Percentiles rank a stretch among this genome's conserved stretches.
Conservation (phyloP, 1,140 invertebrate genomes). For the Atta texana region DNA sequence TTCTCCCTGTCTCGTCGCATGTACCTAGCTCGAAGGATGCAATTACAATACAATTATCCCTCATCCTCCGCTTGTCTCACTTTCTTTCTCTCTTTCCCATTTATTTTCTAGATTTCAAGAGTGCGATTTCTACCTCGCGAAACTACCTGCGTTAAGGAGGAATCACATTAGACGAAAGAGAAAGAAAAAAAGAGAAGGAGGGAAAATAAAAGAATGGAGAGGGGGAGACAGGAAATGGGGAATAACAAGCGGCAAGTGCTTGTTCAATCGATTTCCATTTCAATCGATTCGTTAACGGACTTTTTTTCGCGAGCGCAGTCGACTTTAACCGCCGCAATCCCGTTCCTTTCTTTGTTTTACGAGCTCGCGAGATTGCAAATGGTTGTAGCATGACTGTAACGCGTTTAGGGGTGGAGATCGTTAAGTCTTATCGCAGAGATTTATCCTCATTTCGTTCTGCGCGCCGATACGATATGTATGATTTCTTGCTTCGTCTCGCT, state of each 20-base stretch:
- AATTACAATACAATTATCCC: conserved; percentile 63
- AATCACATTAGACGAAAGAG: conserved; percentile 10
- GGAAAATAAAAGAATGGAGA: neutral
- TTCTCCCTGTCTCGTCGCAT: conserved; percentile 6
- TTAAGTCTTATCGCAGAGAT: conserved; percentile 26
- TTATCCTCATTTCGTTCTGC: conserved; percentile 34
- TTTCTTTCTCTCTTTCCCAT: neutral
- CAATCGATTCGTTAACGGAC: conserved; percentile 61
- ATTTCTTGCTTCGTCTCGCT: conserved; percentile 15
- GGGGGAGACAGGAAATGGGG: conserved; percentile 5
- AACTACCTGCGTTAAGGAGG: conserved; percentile 60
- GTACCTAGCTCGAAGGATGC: conserved; percentile 43
- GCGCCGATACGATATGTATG: conserved; percentile 13
- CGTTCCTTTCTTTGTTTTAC: conserved; percentile 41
- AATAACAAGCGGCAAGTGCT: conserved; percentile 51
- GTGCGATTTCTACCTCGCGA: conserved; percentile 15
- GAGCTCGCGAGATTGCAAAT: conserved; percentile 50
- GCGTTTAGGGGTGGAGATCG: conserved; percentile 28
- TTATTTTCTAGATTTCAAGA: conserved; percentile 38
- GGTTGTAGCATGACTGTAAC: conserved; percentile 49
- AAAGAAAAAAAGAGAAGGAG: neutral
- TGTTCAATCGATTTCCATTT: conserved; percentile 64
- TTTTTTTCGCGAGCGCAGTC: conserved; percentile 48
- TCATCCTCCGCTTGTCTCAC: conserved; percentile 20
- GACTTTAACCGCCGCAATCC: conserved; percentile 56